Evolutionary conservation across 1,140 invertebrate genomes (phyloP), one percentile per base, ranked within the genome.

Genomic region (Halotydeus destructor): DNA sequence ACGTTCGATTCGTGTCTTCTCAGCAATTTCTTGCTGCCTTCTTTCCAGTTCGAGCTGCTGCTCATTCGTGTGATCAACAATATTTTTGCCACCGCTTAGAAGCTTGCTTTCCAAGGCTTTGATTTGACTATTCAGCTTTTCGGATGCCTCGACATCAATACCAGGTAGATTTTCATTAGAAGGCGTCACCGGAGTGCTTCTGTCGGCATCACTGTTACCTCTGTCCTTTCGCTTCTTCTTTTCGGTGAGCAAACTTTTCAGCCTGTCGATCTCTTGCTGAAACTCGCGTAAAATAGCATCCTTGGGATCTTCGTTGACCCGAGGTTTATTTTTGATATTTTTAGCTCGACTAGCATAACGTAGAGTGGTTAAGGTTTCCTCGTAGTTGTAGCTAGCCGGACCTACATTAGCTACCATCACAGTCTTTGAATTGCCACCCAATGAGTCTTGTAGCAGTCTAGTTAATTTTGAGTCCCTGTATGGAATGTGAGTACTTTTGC

Each of bases 321-420:
- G 73, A 4, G 88, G 86, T 59, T 85, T 80, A 65, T 94, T 94
- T 66, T 89, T 84, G 52, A 94, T 94, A 48, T 78, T 78, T 64
- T 94, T 94, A 11, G 88, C 88, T 24, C 88, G 65, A 58, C 81
- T 83, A 1, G 86, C 83, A 59, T 94, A 94, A 57, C 64, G 66
- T 41, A 94, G 63, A 3, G 86, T 94, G 9, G 78, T 84, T 43
- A 93, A 64, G 21, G 84, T 88, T 67, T 94, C 88, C 54, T 94
- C 89, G 60, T 81, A 89, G 62, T 94, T 94, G 62, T 83, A 88
- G 51, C 71, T 75, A 5, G 88, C 84, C n/a, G 88, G 88, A 5
- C 86, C 86, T 52, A 94, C 79, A 60, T 88, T 91, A 14, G 88
- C 86, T 23, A 94, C 81, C 86, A 94, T 94, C 26, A 93, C 78